These are phyloP conservation scores for Paraescarpia echinospica DNA, from an alignment of 1,140 invertebrate genomes.

Conservation along the genomic window DNA sequence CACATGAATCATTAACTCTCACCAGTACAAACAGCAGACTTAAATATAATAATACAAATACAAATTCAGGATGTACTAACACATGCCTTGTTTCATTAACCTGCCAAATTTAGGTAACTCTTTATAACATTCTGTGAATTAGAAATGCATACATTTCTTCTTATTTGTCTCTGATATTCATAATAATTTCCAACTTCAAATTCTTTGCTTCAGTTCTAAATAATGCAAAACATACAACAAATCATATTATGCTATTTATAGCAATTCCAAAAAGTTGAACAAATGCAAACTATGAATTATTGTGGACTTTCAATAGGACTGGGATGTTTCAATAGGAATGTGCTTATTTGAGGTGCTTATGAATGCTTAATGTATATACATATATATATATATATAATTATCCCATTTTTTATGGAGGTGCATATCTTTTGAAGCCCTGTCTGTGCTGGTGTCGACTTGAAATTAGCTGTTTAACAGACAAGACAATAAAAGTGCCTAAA, in stretches of 20 bases:
- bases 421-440: not conserved
- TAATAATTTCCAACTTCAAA: not conserved
- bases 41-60: no score
- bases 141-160: no score
- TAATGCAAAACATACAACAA: not conserved
- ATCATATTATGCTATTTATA: not conserved
- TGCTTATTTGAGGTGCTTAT: not conserved
- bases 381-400: not conserved
- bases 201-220: not conserved
- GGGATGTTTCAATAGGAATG: no score
- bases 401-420: not conserved
- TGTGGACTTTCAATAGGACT: not conserved
- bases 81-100: no score
- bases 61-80: no score
- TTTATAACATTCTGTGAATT: no score
- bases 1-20: no score
- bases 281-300: not conserved
- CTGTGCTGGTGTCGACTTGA: not conserved
- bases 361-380: not conserved
- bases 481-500: not conserved
- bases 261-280: not conserved
- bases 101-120: no score
- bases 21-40: no score
- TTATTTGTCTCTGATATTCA: no score
- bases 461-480: not conserved